Percentiles rank a stretch among this genome's conserved stretches.
These are phyloP conservation scores for Psammodynastes pulverulentus DNA, from an alignment of 2,113 vertebrate species.

Conservation along the genomic window DNA sequence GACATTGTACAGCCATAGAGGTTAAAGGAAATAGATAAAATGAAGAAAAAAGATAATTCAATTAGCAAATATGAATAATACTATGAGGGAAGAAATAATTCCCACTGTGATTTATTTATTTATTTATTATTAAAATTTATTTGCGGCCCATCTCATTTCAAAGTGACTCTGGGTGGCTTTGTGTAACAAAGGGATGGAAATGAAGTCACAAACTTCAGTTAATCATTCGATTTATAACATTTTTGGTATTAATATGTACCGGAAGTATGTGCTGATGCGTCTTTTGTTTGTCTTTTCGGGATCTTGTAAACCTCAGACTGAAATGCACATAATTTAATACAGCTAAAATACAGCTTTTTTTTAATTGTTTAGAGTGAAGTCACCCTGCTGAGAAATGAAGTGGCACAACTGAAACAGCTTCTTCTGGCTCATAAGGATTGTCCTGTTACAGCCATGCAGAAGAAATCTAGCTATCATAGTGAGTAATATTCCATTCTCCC, in stretches of 20 bases:
- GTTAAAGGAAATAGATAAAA: background rate
- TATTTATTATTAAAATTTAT: background rate
- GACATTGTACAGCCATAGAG: background rate
- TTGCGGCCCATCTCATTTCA: background rate
- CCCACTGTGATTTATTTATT: background rate
- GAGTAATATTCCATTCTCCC: slow-evolving; percentile 94
- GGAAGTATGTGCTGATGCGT: slow-evolving; percentile 12
- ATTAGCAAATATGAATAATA: background rate
- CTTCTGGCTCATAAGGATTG: slow-evolving; percentile 99
- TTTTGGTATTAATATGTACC: background rate
- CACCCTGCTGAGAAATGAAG: slow-evolving; percentile 99
- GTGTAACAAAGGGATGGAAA: background rate
- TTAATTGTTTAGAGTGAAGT: slow-evolving; percentile 90
- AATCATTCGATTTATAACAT: background rate
- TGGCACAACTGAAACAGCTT: slow-evolving; percentile 99
- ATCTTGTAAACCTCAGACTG: slow-evolving; percentile 61
- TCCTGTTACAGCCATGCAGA: slow-evolving; percentile 99
- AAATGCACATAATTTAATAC: slow-evolving; percentile 57
- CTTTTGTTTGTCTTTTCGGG: slow-evolving; percentile 58
- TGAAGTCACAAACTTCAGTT: slow-evolving; percentile 21
- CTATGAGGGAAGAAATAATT: background rate
- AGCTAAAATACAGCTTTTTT: slow-evolving; percentile 70
- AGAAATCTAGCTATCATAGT: slow-evolving; percentile 99
- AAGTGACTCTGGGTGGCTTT: background rate
- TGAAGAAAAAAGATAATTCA: background rate